Base-by-base conservation (phyloP, 64 coral and sea anemone species). In the Montipora foliosa region DNA sequence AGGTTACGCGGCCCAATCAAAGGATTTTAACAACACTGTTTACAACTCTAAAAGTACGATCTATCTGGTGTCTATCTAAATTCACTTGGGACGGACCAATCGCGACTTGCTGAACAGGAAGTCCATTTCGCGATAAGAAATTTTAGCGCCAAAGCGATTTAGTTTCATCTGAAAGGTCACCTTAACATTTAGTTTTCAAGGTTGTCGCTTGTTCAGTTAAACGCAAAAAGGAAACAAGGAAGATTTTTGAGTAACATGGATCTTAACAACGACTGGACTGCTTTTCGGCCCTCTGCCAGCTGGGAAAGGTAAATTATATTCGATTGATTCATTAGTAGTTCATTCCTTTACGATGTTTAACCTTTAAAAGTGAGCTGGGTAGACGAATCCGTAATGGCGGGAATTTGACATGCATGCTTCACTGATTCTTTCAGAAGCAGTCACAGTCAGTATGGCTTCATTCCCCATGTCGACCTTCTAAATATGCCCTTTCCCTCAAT, bases 1-100 rank as follows among this genome's bases (percentile, higher is more conserved):
- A 80, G 78, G 78, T 80, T 80, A 80, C 8, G 49, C 15, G 20
- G 78, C 78, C 21, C 8, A 25, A 80, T 80, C 48, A 80, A 53
- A 55, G 52, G 52, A 55, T 55, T 55, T 55, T 55, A 55, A 55
- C 52, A 55, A 55, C 52, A 1, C 52, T 57, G 78, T 29, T 80
- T 80, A 80, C 78, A 80, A 80, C 49, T 80, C 15, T 80, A 80
- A 57, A 80, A 80, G 78, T 80, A 80, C 51, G 50, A 80, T 80
- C 51, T 78, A 78, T 78, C 76, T 78, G 47, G 76, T 78, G 76
- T 78, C 76, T 78, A 78, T 78, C 76, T 78, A 78, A 78, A 78
- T 78, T 12, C 76, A 80, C 78, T 58, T 25, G 51, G 25, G 48
- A 80, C 22, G 16, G 48, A 80, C 78, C 78, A 80, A 80, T 80